Evolutionary conservation across 2,797 vertebrate genomes (phyloP).

Genomic region (Sebastes itinus): DNA sequence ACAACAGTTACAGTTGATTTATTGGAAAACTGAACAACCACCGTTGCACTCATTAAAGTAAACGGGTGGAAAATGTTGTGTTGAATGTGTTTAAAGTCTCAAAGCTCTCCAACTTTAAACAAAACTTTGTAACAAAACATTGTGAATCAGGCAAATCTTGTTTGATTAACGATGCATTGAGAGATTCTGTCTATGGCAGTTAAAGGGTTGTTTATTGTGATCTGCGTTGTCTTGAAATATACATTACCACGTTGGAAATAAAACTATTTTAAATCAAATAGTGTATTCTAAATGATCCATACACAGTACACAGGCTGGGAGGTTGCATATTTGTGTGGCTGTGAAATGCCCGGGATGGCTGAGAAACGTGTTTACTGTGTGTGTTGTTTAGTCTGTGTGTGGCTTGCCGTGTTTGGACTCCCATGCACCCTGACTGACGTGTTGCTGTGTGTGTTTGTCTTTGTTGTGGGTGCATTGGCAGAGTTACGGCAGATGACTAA

Average conservation of each 20-base stretch:
- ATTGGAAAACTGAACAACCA: neutral
- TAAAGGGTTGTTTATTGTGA: neutral
- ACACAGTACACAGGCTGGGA: neutral
- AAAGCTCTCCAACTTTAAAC: neutral
- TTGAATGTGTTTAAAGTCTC: neutral
- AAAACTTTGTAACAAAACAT: neutral
- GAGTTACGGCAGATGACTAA: constrained; percentile 35
- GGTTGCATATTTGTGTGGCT: neutral
- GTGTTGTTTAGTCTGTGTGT: constrained; percentile 48
- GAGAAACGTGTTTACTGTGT: constrained; percentile 18
- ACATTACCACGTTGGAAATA: neutral
- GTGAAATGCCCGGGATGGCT: neutral
- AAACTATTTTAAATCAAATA: neutral
- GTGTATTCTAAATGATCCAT: neutral
- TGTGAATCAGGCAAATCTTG: neutral
- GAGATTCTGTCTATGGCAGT: neutral
- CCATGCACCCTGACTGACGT: constrained; percentile 19
- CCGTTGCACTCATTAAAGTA: neutral
- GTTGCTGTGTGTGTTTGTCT: constrained; percentile 25
- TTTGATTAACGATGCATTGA: neutral
- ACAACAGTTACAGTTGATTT: neutral
- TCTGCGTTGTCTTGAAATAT: neutral
- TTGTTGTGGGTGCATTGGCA: constrained; percentile 35
- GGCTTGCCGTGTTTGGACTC: constrained; percentile 33
- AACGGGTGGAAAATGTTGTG: neutral